Evolutionary conservation across 2,888 invertebrate genomes (phyloP), one percentile per base, ranked within the genome.

Genomic region (Cryptosula pallasiana): DNA sequence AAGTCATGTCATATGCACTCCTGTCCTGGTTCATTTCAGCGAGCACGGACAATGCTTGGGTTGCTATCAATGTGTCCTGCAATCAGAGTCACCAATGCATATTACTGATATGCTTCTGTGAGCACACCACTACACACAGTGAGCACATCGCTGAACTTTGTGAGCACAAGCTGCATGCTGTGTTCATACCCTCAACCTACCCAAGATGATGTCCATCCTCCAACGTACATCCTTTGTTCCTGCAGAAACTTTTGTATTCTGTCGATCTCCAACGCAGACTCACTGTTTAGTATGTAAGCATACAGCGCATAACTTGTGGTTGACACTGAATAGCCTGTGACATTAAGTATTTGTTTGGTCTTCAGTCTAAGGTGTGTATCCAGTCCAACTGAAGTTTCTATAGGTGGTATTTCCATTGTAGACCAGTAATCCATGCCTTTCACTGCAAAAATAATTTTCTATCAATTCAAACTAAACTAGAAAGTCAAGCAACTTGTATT

Each of bases 291-390:
- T 70, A 82, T 79, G 81, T 94, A 93, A 0, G 94, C 91, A 78
- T 96, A 86, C 71, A 97, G 86, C 0, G 93, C 96, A 83, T 95
- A 96, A 0, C 95, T 92, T 0, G 96, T 96, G 0, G 95, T 90
- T 80, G 95, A 95, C 69, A 96, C 91, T 83, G 95, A 96, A 81
- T 92, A 91, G 0, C 93, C 90, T 86, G 69, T 69, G 32, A 35
- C 57, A 25, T 57, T 57, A 9, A 57, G 57, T n/a, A 57, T 57
- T 5, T 57, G n/a, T 23, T 57, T 57, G 25, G 57, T n/a, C n/a
- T 25, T 57, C 9, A 57, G 13, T n/a, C n/a, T 57, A 5, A 57
- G 57, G 5, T 57, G 57, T n/a, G 57, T 57, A 23, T 57, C 57
- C 5, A 57, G 57, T 5, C 57, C 57, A 57, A 23, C 25, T n/a